Conservation (phyloP, 2,797 vertebrate species). For the Limosa lapponica region DNA sequence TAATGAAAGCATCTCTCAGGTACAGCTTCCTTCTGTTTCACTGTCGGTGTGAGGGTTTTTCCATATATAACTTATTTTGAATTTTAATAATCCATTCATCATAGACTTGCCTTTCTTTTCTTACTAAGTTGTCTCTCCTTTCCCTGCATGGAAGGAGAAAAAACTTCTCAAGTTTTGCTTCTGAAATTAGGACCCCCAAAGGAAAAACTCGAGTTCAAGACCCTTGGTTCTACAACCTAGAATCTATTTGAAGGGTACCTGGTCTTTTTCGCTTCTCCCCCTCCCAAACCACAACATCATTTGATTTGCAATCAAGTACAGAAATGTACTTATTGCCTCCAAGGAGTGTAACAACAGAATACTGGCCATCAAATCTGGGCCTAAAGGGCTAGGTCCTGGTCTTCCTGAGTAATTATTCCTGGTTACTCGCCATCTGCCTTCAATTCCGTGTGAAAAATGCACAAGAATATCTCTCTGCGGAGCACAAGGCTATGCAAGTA, state of each 20-base stretch:
- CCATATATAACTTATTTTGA: not conserved
- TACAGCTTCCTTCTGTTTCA: not conserved
- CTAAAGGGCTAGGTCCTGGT: not conserved
- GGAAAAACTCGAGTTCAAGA: not conserved
- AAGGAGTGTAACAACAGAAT: not conserved
- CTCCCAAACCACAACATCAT: not conserved
- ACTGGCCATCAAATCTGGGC: not conserved
- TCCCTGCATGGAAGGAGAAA: not conserved
- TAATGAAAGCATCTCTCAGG: not conserved
- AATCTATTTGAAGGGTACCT: not conserved
- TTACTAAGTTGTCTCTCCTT: not conserved
- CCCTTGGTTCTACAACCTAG: not conserved
- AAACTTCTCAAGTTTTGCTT: not conserved
- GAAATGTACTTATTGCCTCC: not conserved
- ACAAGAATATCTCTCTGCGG: not conserved
- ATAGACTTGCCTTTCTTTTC: not conserved
- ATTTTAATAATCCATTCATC: not conserved
- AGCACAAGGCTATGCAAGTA: not conserved
- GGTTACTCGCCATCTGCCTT: not conserved
- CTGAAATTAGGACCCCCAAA: not conserved
- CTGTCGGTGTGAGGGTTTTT: not conserved
- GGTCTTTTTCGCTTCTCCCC: not conserved
- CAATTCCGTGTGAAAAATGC: not conserved
- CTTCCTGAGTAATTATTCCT: not conserved
- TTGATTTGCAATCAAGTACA: not conserved